Percentiles rank a stretch among this genome's conserved stretches.
Conservation (phyloP, 1,140 invertebrate species). For the Cyclargus thomasi region DNA sequence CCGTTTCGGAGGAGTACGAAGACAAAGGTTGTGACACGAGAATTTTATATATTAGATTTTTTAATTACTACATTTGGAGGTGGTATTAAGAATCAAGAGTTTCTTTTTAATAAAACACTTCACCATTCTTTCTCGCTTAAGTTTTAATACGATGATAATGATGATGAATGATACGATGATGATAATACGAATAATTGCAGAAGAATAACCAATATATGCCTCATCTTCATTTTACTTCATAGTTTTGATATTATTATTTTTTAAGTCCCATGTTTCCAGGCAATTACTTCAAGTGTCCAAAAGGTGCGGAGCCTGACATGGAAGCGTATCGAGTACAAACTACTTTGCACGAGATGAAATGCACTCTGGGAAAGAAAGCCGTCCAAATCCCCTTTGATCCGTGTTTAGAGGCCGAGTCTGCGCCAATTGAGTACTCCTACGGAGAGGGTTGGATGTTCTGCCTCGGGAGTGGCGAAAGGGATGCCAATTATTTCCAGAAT, state of each 20-base stretch:
- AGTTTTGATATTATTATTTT: too few species aligned
- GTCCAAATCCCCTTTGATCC: slow-evolving; percentile 54
- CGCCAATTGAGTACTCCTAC: slow-evolving; percentile 65
- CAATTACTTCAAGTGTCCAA: slow-evolving; percentile 60
- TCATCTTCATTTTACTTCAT: neutral
- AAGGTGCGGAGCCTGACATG: slow-evolving; percentile 56
- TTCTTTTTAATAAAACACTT: too few species aligned
- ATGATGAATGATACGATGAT: too few species aligned
- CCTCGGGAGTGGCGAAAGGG: slow-evolving; percentile 61
- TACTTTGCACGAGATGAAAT: slow-evolving; percentile 67
- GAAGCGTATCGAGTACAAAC: slow-evolving; percentile 61
- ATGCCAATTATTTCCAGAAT: slow-evolving; percentile 66
- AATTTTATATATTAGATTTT: too few species aligned
- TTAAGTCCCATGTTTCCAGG: slow-evolving; percentile 32
- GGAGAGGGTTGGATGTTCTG: slow-evolving; percentile 71
- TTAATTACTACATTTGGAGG: too few species aligned
- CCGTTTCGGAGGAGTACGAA: too few species aligned
- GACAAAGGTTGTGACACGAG: too few species aligned
- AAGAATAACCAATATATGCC: too few species aligned
- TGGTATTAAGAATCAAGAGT: too few species aligned
- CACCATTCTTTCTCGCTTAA: too few species aligned
- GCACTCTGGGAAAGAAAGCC: slow-evolving; percentile 51
- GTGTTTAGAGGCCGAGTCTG: slow-evolving; percentile 62
- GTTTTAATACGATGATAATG: too few species aligned
- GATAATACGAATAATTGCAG: too few species aligned